Evolutionary conservation across 2,797 vertebrate genomes (phyloP), one percentile per base, ranked within the genome.

Genomic region (Bovichtus variegatus): DNA sequence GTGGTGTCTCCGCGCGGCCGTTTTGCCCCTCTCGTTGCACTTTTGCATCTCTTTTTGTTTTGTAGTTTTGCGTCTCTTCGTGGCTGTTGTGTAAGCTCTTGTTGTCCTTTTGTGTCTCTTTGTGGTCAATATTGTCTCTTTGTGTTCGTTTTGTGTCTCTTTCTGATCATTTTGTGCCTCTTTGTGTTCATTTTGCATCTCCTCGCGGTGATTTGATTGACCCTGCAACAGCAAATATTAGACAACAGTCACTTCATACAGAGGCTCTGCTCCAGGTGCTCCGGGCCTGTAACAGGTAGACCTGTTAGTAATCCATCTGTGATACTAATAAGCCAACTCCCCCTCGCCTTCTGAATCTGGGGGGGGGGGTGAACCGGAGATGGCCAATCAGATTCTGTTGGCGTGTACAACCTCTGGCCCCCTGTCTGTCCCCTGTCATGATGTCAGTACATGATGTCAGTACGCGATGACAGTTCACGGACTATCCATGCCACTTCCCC

Each of bases 361-460:
- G 9, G 6, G 31, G 36, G 38, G 23, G 40, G n/a, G 29, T 7
- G 11, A 27, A 47, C 46, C n/a, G 47, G 9, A 3, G 4, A 1
- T 41, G 43, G 51, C 59, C 34, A 73, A 36, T 73, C 64, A 43
- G 64, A 47, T 69, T 41, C 57, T 19, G 27, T 5, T 9, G 25
- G 2, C 29, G 9, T 6, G 18, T 40, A 44, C 31, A 57, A 46
- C 62, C 61, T 25, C 15, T 47, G 62, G 46, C 55, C 57, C 21
- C 27, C 71, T 66, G 61, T 49, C 60, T 36, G 66, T 62, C 59
- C 57, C 10, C n/a, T 59, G 59, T 69, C 53, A 62, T 38, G 51
- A 61, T 85, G 74, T 75, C 66, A 51, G 40, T 27, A 13, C 38
- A 55, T 43, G 47, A 63, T 83, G 67, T 74, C 68, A 53, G 40